Base-by-base conservation (phyloP, 2,888 invertebrate species). In the Petrophora chlorosata region DNA sequence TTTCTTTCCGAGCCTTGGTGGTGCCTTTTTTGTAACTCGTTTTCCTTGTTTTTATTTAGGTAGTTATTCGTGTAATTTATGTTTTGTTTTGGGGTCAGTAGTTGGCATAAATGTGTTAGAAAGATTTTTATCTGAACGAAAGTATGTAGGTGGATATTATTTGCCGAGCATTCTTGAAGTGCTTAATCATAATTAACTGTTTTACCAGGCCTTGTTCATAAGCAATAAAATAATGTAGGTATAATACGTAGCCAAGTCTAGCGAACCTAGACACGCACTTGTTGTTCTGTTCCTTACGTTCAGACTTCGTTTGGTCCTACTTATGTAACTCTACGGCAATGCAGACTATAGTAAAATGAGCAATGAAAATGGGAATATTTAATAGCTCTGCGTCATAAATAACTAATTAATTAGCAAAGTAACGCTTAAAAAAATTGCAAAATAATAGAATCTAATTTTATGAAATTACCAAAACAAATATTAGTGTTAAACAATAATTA, bases 241-340 rank as follows among this genome's bases (percentile, higher is more conserved):
- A n/a, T n/a, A n/a, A n/a, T 16, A 9, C 22, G 30, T 38, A 13
- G 16, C 13, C 3, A 17, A 39, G 33, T 34, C 52, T 52, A 36
- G 50, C 51, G 50, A 19, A 14, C 16, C n/a, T 28, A 36, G 38
- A 14, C 32, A 48, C 36, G 42, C 32, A 43, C 33, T 43, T 38
- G 30, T 58, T 16, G 56, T 46, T 49, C 42, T 55, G 48, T 53
- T 43, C 61, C 55, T 63, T 59, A 52, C 53, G 41, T 53, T 45
- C 53, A 53, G 51, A 26, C 29, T 26, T 54, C 53, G 45, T 59
- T 51, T 49, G 59, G 59, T 52, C 56, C 58, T 56, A 65, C 74
- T 85, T 85, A 86, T 79, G 71, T 86, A 86, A 86, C 70, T 70
- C 63, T 79, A 74, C 85, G 76, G 75, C 85, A 86, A 73, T 86